Evolutionary conservation across 2,113 vertebrate genomes (phyloP).

Genomic region (Benitochromis conjunctus): DNA sequence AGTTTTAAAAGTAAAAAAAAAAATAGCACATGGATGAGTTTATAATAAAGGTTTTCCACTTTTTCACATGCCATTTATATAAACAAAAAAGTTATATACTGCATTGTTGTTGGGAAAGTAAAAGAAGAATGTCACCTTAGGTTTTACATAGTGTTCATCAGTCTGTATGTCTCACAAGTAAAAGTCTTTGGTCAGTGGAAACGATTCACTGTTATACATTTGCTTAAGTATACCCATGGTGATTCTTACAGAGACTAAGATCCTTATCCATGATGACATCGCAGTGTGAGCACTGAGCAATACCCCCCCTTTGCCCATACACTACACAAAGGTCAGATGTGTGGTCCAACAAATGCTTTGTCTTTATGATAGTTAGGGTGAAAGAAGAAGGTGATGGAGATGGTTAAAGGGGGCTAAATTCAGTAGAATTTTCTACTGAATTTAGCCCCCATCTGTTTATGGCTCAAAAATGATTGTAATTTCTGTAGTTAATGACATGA

Average conservation of each 20-base stretch:
- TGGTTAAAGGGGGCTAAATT: not conserved
- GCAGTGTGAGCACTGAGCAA: not conserved
- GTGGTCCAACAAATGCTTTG: not conserved
- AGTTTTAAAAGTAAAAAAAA: not conserved
- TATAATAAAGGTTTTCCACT: not conserved
- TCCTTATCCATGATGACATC: not conserved
- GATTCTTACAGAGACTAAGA: not conserved
- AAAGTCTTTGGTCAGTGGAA: not conserved
- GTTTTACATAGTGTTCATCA: not conserved
- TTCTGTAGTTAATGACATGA: not conserved
- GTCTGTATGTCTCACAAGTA: not conserved
- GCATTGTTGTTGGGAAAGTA: not conserved
- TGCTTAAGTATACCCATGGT: not conserved
- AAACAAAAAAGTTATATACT: not conserved
- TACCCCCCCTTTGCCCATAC: not conserved
- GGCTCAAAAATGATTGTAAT: not conserved
- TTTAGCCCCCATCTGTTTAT: not conserved
- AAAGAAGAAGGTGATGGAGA: not conserved
- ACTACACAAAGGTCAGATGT: not conserved
- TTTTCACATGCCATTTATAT: not conserved
- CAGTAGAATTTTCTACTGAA: no score
- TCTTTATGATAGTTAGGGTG: not conserved
- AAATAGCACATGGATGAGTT: not conserved
- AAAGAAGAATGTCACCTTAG: not conserved
- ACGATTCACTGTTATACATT: accelerated